Evolutionary conservation across 2,113 vertebrate genomes (phyloP).

Genomic region (Aramus guarauna): DNA sequence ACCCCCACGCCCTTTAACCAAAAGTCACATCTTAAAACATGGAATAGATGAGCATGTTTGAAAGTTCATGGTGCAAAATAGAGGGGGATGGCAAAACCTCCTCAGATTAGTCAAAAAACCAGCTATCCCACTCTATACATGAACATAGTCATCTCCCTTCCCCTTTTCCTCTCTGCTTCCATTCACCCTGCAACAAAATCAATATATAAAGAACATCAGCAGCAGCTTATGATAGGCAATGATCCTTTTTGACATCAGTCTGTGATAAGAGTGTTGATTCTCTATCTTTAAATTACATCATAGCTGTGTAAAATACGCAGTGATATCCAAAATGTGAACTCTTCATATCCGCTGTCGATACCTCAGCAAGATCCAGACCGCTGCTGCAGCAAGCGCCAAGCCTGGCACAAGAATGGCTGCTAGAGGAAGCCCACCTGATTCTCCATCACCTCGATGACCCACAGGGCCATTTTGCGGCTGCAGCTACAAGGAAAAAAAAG

Average conservation of each 20-base stretch:
- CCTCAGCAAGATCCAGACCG: slow-evolving; percentile 70
- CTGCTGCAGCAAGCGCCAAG: slow-evolving; percentile 53
- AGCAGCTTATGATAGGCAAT: slow-evolving; percentile 56
- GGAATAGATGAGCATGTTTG: not conserved
- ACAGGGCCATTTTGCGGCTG: slow-evolving; percentile 74
- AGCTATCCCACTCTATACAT: not conserved
- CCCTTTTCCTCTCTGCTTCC: not conserved
- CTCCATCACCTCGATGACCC: slow-evolving; percentile 62
- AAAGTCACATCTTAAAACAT: not conserved
- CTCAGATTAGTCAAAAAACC: not conserved
- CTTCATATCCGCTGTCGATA: slow-evolving; percentile 73
- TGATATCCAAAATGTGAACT: slow-evolving; percentile 10
- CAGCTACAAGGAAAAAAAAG: slow-evolving; percentile 54
- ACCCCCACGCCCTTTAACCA: not conserved
- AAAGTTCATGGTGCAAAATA: slow-evolving; percentile 40
- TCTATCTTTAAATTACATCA: slow-evolving; percentile 62
- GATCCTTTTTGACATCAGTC: slow-evolving; percentile 51
- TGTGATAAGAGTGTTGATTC: slow-evolving; percentile 56
- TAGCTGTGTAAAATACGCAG: slow-evolving; percentile 26
- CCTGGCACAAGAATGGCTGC: slow-evolving; percentile 71
- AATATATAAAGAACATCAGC: slow-evolving; percentile 22
- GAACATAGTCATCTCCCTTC: not conserved
- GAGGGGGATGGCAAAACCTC: not conserved
- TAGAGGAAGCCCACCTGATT: slow-evolving; percentile 70
- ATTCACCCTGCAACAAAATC: slow-evolving; percentile 22